Base-by-base conservation (phyloP, 1,140 invertebrate species). In the Charaxes varanes region DNA sequence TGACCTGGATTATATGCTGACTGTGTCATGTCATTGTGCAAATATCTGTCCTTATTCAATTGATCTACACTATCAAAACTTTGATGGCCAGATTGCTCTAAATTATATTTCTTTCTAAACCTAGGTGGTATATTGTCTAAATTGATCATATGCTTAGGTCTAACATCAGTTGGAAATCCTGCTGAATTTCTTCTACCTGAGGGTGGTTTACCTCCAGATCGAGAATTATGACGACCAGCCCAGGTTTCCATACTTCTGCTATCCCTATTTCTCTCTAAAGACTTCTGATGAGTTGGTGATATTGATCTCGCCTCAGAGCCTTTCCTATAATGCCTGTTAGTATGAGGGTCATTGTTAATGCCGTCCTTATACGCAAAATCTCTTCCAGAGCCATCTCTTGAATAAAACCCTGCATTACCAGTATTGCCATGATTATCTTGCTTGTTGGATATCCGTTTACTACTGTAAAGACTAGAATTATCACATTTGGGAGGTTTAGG, bases 171-270 rank as follows among this genome's bases (percentile, higher is more conserved):
- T 27, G 64, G 42, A 51, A 76, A 81, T 1, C 79, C 72, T 17
- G 78, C 66, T 28, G 84, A 85, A 52, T 84, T 84, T 53, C 84
- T 68, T 38, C 82, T 57, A 16, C 84, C 84, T 12, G 77, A 76
- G 3, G 84, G 84, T 48, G 84, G 84, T 42, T 85, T 85, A 7
- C 77, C 80, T 43, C 79, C 79, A 17, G 62, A 53, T 8, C 67
- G 62, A 33, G 71, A 61, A 43, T 70, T 70, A 24, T 77, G 66
- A 37, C 62, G 49, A 7, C 64, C 68, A 13, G 71, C 71, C 53
- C 79, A 82, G 18, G 82, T 73, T 47, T 85, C 84, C 84, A 85
- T 85, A 54, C 84, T 85, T 50, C 79, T 68, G 33, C 80, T 85
- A 28, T 85, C 84, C 37, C 84, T 62, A 48, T 80, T 80, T 41